Evolutionary conservation across 2,797 vertebrate species (phyloP).

Genomic region (Parauchenoglanis ngamensis): DNA sequence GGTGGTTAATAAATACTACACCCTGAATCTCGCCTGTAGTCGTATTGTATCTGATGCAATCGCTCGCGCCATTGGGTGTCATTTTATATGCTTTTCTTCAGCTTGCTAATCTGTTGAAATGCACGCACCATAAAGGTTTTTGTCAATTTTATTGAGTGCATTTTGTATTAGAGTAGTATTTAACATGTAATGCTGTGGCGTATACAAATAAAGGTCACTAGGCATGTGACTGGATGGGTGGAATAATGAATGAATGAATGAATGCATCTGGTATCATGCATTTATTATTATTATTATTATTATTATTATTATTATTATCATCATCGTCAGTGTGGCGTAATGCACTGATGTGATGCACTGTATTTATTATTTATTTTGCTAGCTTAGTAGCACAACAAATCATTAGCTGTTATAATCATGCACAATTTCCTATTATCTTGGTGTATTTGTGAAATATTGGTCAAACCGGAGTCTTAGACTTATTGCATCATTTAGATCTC

Average conservation of each 20-base stretch:
- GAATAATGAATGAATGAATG: constrained; percentile 8
- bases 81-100: neutral
- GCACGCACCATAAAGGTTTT: neutral
- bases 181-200: neutral
- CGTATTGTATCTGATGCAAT: constrained; percentile 67
- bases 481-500: neutral
- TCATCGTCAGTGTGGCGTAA: neutral
- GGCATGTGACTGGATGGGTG: neutral
- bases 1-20: neutral
- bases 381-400: neutral
- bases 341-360: too few species aligned
- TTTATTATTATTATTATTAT: neutral
- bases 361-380: too few species aligned
- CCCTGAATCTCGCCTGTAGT: neutral
- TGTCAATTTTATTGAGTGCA: constrained; percentile 9
- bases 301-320: neutral
- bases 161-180: constrained; percentile 53
- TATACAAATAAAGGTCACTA: neutral
- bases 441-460: neutral
- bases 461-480: neutral
- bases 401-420: neutral
- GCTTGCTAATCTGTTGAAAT: neutral
- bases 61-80: constrained; percentile 36
- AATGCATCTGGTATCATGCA: neutral
- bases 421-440: neutral